Percentiles rank a stretch among this genome's conserved stretches.
Evolutionary conservation across 2,113 vertebrate genomes (phyloP).

Genomic region (Salvelinus alpinus): DNA sequence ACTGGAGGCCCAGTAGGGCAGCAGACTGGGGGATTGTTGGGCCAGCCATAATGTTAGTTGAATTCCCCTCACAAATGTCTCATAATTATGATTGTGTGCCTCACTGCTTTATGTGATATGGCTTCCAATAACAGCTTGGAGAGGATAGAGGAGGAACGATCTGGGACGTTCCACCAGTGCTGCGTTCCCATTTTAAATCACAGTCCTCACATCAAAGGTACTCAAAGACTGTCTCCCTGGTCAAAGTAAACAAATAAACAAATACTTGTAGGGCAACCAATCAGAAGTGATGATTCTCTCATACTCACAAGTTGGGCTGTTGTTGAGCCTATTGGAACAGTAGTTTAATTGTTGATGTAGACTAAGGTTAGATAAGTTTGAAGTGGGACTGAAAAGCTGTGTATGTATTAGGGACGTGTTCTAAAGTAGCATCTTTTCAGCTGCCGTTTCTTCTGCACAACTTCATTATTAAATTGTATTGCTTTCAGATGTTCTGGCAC

Average conservation of each 20-base stretch:
- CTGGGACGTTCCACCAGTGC: constrained; percentile 9
- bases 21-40: constrained; percentile 52
- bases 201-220: constrained; percentile 69
- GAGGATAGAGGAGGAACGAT: too few species aligned
- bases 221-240: constrained; percentile 54
- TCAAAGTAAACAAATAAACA: constrained; percentile 65
- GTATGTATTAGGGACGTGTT: too few species aligned
- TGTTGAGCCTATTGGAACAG: too few species aligned
- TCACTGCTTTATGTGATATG: constrained; percentile 64
- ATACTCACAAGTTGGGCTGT: not conserved
- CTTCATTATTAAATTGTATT: too few species aligned
- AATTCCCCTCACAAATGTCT: constrained; percentile 66
- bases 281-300: constrained; percentile 43
- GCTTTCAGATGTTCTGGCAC: too few species aligned
- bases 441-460: too few species aligned
- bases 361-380: too few species aligned
- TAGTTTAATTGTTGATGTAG: too few species aligned
- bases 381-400: too few species aligned
- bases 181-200: constrained; percentile 67
- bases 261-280: constrained; percentile 56
- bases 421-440: too few species aligned
- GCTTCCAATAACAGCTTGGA: constrained; percentile 7
- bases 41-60: constrained; percentile 60
- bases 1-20: constrained; percentile 53
- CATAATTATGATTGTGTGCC: constrained; percentile 70